These are phyloP conservation scores for Nephrotoma appendiculata DNA, from an alignment of 2,888 invertebrate genomes.

Conservation along the genomic window DNA sequence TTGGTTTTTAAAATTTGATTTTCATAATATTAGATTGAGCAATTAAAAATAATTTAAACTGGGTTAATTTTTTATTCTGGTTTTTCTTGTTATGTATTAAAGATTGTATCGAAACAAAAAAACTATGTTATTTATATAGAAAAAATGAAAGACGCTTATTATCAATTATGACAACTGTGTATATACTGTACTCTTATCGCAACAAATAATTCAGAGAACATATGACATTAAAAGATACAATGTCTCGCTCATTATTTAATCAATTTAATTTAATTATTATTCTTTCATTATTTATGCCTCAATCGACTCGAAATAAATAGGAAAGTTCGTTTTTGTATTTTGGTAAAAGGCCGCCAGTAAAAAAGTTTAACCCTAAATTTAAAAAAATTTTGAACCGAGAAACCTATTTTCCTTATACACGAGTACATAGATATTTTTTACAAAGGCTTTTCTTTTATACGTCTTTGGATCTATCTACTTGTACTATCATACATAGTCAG, in stretches of 20 bases:
- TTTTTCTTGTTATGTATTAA: background rate
- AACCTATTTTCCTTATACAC: background rate
- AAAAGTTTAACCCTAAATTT: background rate
- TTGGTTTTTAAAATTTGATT: background rate
- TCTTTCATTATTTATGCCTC: background rate
- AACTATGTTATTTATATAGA: background rate
- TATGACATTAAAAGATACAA: background rate
- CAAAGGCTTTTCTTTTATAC: background rate
- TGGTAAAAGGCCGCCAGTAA: background rate
- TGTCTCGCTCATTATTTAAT: background rate
- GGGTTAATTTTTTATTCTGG: background rate
- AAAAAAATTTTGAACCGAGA: background rate
- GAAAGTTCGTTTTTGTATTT: background rate
- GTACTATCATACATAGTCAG: background rate
- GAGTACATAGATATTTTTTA: background rate
- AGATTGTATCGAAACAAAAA: background rate
- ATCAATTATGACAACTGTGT: background rate
- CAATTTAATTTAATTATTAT: background rate
- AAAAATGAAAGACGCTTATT: background rate
- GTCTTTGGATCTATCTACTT: background rate
- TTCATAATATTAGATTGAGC: background rate
- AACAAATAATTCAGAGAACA: background rate
- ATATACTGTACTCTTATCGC: background rate
- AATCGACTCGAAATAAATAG: background rate
- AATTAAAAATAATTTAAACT: background rate